A percentile compares a stretch with the other conserved stretches of the same genome.
Conservation (phyloP, 2,113 vertebrate genomes). For the Salvelinus fontinalis region DNA sequence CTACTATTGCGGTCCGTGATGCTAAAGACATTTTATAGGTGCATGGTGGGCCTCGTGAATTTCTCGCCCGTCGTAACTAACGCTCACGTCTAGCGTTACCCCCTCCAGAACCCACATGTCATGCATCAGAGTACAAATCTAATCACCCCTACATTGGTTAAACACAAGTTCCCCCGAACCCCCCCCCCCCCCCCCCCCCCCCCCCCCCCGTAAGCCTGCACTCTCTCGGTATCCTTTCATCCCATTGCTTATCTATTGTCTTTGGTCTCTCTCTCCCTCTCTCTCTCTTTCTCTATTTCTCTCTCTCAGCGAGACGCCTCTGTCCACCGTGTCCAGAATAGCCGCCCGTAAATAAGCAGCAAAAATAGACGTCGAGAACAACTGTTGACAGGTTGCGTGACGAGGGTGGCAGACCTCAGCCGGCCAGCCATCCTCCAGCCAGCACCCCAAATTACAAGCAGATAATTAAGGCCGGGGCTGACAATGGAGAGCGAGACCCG, state of each 20-base stretch:
- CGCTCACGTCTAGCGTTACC: conserved; percentile 63
- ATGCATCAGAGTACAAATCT: conserved; percentile 58
- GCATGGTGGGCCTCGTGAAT: conserved; percentile 34
- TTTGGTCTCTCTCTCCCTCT: not conserved
- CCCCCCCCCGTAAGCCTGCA: not conserved
- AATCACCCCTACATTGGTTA: conserved; percentile 36
- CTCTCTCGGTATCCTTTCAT: too few species aligned
- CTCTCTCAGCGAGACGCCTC: not conserved
- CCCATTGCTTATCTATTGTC: too few species aligned
- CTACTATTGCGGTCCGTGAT: not conserved
- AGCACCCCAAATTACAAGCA: conserved; percentile 82
- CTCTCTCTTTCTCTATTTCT: not conserved
- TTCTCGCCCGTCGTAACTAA: conserved; percentile 56
- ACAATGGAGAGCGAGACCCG: conserved; percentile 47
- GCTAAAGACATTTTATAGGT: conserved; percentile 53
- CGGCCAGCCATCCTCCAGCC: conserved; percentile 73
- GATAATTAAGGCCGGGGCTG: conserved; percentile 9
- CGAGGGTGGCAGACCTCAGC: conserved; percentile 76
- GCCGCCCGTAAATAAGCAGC: conserved; percentile 77
- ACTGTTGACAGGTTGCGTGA: conserved; percentile 86
- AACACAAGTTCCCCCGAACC: not conserved
- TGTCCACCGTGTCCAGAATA: conserved; percentile 68
- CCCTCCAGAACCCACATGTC: conserved; percentile 52
- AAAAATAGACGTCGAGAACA: conserved; percentile 82
- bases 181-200: not conserved